Evolutionary conservation across 2,797 vertebrate species (phyloP).

Genomic region (Kryptolebias ocellatus): DNA sequence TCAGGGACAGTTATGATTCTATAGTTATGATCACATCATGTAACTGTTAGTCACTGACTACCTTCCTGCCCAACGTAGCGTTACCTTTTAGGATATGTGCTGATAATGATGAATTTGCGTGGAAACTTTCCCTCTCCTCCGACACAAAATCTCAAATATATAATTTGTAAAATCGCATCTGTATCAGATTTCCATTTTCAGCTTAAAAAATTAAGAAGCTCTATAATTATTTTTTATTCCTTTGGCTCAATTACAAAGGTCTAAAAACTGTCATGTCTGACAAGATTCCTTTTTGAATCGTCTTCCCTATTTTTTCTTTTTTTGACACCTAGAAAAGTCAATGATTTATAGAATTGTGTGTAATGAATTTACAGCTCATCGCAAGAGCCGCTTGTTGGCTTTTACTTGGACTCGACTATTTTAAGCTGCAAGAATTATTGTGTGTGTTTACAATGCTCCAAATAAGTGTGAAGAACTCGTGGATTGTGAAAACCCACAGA

Average conservation of each 20-base stretch:
- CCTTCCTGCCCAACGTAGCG: background rate
- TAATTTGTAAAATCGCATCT: no score
- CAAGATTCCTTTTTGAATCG: no score
- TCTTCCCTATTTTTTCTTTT: no score
- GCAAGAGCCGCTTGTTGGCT: background rate
- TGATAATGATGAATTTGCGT: no score
- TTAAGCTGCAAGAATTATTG: constrained; percentile 10
- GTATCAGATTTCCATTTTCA: constrained; percentile 18
- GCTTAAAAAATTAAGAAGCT: constrained; percentile 3
- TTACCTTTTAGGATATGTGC: no score
- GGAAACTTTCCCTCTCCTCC: no score
- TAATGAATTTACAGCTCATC: no score
- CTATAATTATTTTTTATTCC: constrained; percentile 4
- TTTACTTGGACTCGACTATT: background rate
- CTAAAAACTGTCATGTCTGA: no score
- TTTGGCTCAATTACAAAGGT: constrained; percentile 29
- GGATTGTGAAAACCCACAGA: background rate
- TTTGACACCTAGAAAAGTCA: no score
- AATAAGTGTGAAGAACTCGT: background rate
- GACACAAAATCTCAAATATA: no score
- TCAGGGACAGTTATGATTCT: constrained; percentile 39
- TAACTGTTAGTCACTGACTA: constrained; percentile 4
- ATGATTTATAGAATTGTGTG: no score
- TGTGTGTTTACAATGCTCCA: background rate
- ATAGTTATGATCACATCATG: constrained; percentile 12